Conservation (phyloP, 1,140 invertebrate species). For the Cepaea nemoralis region DNA sequence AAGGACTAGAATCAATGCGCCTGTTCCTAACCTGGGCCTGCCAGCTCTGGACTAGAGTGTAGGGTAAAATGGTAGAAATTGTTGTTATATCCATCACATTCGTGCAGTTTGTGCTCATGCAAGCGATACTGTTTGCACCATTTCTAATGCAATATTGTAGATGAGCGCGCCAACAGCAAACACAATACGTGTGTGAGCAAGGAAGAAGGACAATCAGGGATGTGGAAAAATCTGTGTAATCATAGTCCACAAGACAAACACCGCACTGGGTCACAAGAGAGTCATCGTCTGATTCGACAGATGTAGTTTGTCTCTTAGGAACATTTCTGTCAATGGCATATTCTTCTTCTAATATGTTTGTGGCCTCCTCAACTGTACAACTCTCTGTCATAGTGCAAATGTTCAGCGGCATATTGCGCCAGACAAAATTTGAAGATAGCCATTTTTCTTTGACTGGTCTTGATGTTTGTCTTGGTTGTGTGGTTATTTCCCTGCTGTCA, state of each 20-base stretch:
- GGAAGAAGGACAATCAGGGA: background rate
- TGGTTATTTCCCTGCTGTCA: background rate
- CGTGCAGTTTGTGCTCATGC: background rate
- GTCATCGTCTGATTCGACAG: background rate
- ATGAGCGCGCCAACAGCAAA: conserved; percentile 14
- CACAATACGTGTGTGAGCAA: conserved; percentile 12
- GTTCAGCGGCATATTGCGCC: background rate
- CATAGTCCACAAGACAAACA: background rate
- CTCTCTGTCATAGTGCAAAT: background rate
- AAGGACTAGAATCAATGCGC: background rate
- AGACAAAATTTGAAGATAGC: background rate
- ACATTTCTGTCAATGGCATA: background rate
- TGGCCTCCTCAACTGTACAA: background rate
- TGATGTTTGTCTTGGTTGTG: no score
- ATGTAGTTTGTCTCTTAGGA: background rate
- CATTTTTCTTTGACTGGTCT: background rate
- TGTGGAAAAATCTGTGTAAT: background rate
- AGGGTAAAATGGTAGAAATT: background rate
- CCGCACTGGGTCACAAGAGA: background rate
- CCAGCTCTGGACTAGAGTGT: background rate
- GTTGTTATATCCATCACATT: background rate
- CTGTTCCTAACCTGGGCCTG: background rate
- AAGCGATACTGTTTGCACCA: background rate
- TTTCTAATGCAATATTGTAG: background rate
- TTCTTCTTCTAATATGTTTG: background rate